Base-by-base conservation (phyloP, 1,140 invertebrate genomes). In the Drosophila takahashii region DNA sequence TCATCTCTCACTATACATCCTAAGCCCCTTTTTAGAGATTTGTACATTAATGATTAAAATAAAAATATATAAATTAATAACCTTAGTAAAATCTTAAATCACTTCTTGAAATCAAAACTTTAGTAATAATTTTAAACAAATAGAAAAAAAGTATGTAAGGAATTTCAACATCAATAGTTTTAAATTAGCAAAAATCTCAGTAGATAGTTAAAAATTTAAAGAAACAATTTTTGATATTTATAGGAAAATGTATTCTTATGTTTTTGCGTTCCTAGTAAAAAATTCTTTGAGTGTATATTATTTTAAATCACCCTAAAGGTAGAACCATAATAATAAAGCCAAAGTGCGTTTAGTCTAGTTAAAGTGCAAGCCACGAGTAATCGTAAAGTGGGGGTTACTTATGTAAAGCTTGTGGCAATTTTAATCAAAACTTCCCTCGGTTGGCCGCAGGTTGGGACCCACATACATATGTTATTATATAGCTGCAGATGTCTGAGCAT, bases 301-400 rank as follows among this genome's bases (percentile, higher is more conserved):
- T 16, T 16, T 16, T 8, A n/a, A n/a, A n/a, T 41, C 6, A 22
- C 34, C 13, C 11, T 13, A 36, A 9, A 29, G 9, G 18, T 15
- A 10, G 7, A 15, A 27, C 34, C 32, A 34, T 48, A 47, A 56
- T 39, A 53, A 56, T 70, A 54, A 56, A 56, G 26, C 1, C 26
- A 13, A 54, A 70, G 66, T 67, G 66, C 66, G 62, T 56, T 66
- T 34, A 67, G 48, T 13, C 34, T 67, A 70, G 62, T 67, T 56
- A 16, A 13, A 39, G 48, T 47, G 48, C 32, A 66, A 45, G 10
- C 32, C 61, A 67, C 66, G 48, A 65, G 39, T 39, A 47, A 45
- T 39, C 61, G 26, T 70, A 70, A 70, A 67, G 34, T 32, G 32
- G 9, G 62, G 18, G 26, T 15, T 47, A 3, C 44, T 66, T 26